Evolutionary conservation across 1,140 invertebrate genomes (phyloP), one percentile per base, ranked within the genome.

Genomic region (Sipha flava): DNA sequence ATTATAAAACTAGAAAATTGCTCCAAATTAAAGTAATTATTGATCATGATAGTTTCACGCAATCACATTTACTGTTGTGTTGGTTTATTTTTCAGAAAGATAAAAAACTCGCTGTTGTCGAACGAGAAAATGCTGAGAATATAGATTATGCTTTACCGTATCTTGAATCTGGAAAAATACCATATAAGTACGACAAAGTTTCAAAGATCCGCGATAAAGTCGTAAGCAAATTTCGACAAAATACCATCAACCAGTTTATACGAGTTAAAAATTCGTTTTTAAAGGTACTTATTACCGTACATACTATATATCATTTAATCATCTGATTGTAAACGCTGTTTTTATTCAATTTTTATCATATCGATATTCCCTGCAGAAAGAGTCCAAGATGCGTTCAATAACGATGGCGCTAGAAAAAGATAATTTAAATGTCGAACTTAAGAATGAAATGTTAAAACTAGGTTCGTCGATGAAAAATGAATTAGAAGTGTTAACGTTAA

Each of bases 1-100:
- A 77, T 57, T 10, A 52, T 2, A 40, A 18, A 7, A 77, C 26
- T 7, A 77, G 49, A 29, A 34, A 43, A 54, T n/a, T 59, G 10
- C 31, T 77, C 16, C 73, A 77, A 59, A 57, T 26, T 9, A 34
- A 59, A 57, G 73, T 77, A 54, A 49, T 62, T 62, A 26, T 57
- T n/a, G n/a, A n/a, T n/a, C n/a, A n/a, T n/a, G n/a, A n/a, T n/a
- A n/a, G n/a, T n/a, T n/a, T n/a, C n/a, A n/a, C n/a, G n/a, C n/a
- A n/a, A n/a, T n/a, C n/a, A n/a, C 5, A 6, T 4, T 4, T 52
- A 52, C 49, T 21, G 3, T 52, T 52, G 49, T 40, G 37, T 40
- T 4, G 37, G 37, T 10, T 57, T 29, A 21, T 29, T 18, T 77
- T 77, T 54, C 10, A 77, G 73, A 77, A 77, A 45, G 73, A 77